Evolutionary conservation across 1,140 invertebrate species (phyloP).

Genomic region (Panagrolaimus sp.): DNA sequence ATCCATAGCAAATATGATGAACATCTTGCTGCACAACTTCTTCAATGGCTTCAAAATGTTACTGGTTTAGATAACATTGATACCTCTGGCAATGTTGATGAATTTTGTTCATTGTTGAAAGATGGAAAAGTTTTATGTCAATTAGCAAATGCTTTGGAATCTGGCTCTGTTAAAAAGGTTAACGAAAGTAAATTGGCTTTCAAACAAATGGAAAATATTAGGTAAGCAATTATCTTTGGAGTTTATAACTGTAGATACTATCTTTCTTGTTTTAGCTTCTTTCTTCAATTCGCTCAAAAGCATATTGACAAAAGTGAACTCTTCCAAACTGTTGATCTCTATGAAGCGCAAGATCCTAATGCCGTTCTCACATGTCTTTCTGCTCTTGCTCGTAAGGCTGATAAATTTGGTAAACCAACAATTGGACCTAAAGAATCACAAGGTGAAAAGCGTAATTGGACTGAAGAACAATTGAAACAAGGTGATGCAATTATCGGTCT

Average conservation of each 20-base stretch:
- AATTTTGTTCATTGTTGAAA: slow-evolving; percentile 45
- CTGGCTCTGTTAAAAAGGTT: slow-evolving; percentile 50
- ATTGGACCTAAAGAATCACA: slow-evolving; percentile 78
- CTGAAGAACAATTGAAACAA: slow-evolving; percentile 76
- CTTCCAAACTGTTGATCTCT: slow-evolving; percentile 56
- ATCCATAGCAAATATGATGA: slow-evolving; percentile 51
- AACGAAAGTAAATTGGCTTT: slow-evolving; percentile 52
- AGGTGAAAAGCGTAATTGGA: slow-evolving; percentile 80
- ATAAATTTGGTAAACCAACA: slow-evolving; percentile 54
- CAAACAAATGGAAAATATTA: slow-evolving; percentile 57
- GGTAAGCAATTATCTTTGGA: slow-evolving; percentile 32
- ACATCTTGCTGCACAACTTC: slow-evolving; percentile 42
- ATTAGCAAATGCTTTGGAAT: slow-evolving; percentile 49
- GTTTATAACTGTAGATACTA: not conserved
- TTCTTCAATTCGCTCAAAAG: slow-evolving; percentile 48
- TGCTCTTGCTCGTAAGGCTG: slow-evolving; percentile 48
- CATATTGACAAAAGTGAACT: slow-evolving; percentile 48
- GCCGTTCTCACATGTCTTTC: slow-evolving; percentile 51
- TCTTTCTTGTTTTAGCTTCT: slow-evolving; percentile 12
- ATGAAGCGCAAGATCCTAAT: slow-evolving; percentile 55
- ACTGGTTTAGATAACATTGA: slow-evolving; percentile 33
- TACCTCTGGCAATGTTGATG: slow-evolving; percentile 36
- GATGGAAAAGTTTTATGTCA: slow-evolving; percentile 50
- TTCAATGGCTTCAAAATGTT: slow-evolving; percentile 39
- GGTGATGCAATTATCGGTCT: slow-evolving; percentile 80